Evolutionary conservation across 2,113 vertebrate genomes (phyloP), one percentile per base, ranked within the genome.

Genomic region (Apeltes quadracus): DNA sequence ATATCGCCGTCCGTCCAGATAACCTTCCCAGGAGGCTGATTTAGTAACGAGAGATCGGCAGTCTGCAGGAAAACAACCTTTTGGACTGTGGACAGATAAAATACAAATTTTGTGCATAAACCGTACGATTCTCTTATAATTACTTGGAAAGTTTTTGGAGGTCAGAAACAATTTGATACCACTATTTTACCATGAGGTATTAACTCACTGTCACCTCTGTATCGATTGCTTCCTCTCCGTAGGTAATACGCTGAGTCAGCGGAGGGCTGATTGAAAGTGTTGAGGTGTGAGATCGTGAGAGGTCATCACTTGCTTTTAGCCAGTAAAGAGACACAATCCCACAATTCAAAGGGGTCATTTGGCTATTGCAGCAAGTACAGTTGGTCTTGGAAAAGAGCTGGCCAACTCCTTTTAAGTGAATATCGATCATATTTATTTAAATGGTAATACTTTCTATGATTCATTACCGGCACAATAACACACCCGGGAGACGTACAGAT

Each of bases 401-500:
- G 36, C 41, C 23, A 14, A 43, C 57, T 77, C 5, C 61, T 65
- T 64, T 61, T 51, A 20, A 63, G 44, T 44, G n/a, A 75, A 61
- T 75, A 86, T 88, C 82, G 82, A 81, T 87, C 74, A 25, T 46
- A 3, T 55, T 44, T 69, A 69, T 62, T 11, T 36, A 9, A 69
- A 36, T n/a, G 46, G 5, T 58, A 34, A 29, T 39, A 15, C 53
- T 48, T 34, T n/a, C 36, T 51, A 13, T 72, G 39, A 64, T 73
- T 59, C 27, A 65, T 75, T 65, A 51, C 10, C 46, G 51, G 43
- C 70, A 50, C 8, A 51, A 44, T 61, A 20, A 27, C 51, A 54
- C 57, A 44, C 4, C 10, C 23, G 13, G 8, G 25, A 27, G 61
- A 27, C 39, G 39, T 27, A 38, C 54, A 29, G 16, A 27, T n/a